phyloP scores from a whole-genome alignment of 1,140 invertebrate genomes.

The Agraylea sexmaculata region DNA sequence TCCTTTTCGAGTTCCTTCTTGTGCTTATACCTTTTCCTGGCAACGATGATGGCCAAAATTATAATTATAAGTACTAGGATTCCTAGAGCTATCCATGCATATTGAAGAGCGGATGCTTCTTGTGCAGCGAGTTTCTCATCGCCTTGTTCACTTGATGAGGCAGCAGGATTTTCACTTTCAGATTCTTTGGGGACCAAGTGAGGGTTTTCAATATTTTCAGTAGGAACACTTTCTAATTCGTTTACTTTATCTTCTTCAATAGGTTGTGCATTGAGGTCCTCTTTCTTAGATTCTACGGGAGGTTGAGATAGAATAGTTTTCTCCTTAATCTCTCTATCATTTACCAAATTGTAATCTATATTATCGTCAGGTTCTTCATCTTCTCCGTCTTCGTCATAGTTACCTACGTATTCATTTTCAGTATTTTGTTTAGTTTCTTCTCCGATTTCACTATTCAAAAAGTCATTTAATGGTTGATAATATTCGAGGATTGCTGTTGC shows the following conservation, averaged over 20 bases:
- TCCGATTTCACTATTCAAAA: conserved; percentile 25
- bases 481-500: conserved; percentile 25
- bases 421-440: conserved; percentile 17
- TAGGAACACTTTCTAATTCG: conserved; percentile 2
- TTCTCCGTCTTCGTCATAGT: conserved; percentile 1
- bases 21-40: conserved; percentile 20
- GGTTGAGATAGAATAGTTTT: neutral
- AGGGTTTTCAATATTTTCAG: conserved; percentile 12
- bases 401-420: neutral
- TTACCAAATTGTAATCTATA: conserved; percentile 3
- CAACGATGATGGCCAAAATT: conserved; percentile 14
- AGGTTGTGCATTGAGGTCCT: conserved; percentile 5
- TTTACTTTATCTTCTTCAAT: neutral
- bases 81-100: conserved; percentile 18
- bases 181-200: conserved; percentile 15
- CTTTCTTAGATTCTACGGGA: neutral
- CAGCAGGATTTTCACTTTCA: conserved; percentile 10
- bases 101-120: conserved; percentile 9
- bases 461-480: conserved; percentile 28
- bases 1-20: conserved; percentile 20
- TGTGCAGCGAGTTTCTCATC: conserved; percentile 2
- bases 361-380: conserved; percentile 8
- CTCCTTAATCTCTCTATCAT: conserved; percentile 4
- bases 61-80: conserved; percentile 15
- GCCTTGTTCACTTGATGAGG: conserved; percentile 16